Base-by-base conservation (phyloP, 2,113 vertebrate species). In the Australoheros scitulus region DNA sequence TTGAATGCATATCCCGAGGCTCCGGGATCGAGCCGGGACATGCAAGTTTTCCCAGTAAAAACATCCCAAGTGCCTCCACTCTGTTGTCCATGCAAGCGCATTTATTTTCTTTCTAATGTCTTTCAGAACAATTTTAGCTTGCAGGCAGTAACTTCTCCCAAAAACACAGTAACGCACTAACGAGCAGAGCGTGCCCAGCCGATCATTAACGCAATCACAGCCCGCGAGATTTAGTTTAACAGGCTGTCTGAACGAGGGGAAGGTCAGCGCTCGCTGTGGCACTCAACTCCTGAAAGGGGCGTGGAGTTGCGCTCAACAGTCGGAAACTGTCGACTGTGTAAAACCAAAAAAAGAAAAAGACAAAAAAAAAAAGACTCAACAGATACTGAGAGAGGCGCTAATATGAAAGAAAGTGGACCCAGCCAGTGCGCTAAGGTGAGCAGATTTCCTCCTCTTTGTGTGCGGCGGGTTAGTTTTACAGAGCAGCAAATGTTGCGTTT, bases 11-110 rank as follows among this genome's bases (percentile, higher is more conserved):
- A 17, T 79, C 90, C 88, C 0, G 83, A 41, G 84, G 89, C 82
- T 38, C 61, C n/a, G 3, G 68, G 74, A 76, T 92, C 93, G 92
- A 88, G 93, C 90, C 81, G 65, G 57, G 76, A 89, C 93, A 92
- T 32, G 93, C 63, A 61, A 5, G 43, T 18, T 2, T 24, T 59
- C 22, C 55, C 22, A 41, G 50, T 0, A 60, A 82, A 47, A 18
- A 47, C 64, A 6, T 11, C 70, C n/a, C 74, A 59, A 64, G 58
- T 34, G 14, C 47, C 56, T 82, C 77, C 50, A 56, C 50, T 72
- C 1, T 34, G 18, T 1, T 43, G 26, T 13, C n/a, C 60, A 32
- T 32, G 14, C 41, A 63, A 41, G n/a, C 17, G 15, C 32, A 36
- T 55, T 11, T 17, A 13, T 13, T 22, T 22, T 11, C 17, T 52